A percentile compares a stretch with the other conserved stretches of the same genome.
These are phyloP conservation scores for Lasioglossum zephyrum DNA, from an alignment of 2,888 invertebrate genomes.

Conservation along the genomic window DNA sequence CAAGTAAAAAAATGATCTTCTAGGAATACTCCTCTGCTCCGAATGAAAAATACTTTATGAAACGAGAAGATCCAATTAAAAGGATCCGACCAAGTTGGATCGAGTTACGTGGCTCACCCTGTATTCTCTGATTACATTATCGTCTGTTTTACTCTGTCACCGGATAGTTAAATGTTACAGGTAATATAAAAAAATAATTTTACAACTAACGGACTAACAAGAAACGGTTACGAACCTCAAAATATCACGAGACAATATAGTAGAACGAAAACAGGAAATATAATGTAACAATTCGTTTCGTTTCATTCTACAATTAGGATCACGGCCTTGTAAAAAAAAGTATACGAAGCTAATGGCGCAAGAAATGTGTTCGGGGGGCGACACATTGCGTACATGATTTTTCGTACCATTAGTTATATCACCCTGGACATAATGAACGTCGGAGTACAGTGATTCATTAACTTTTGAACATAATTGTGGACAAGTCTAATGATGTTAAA, in stretches of 20 bases:
- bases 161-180: constrained; percentile 17
- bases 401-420: constrained; percentile 2
- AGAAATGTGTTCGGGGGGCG: neutral
- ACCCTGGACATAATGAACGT: neutral
- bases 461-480: neutral
- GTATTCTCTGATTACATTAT: neutral
- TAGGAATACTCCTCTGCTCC: neutral
- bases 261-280: constrained; percentile 6
- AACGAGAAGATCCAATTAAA: neutral
- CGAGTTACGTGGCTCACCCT: constrained; percentile 6
- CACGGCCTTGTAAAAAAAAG: neutral
- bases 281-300: constrained; percentile 15
- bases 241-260: constrained; percentile 4
- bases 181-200: constrained; percentile 19
- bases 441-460: neutral
- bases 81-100: neutral
- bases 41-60: neutral
- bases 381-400: neutral
- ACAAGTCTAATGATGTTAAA: neutral
- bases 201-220: constrained; percentile 18
- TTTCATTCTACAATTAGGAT: neutral
- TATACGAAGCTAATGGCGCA: constrained; percentile 4
- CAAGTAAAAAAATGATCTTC: neutral
- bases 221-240: neutral
- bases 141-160: constrained; percentile 16